Evolutionary conservation across 2,113 vertebrate genomes (phyloP).

Genomic region (Oreochromis spilurus): DNA sequence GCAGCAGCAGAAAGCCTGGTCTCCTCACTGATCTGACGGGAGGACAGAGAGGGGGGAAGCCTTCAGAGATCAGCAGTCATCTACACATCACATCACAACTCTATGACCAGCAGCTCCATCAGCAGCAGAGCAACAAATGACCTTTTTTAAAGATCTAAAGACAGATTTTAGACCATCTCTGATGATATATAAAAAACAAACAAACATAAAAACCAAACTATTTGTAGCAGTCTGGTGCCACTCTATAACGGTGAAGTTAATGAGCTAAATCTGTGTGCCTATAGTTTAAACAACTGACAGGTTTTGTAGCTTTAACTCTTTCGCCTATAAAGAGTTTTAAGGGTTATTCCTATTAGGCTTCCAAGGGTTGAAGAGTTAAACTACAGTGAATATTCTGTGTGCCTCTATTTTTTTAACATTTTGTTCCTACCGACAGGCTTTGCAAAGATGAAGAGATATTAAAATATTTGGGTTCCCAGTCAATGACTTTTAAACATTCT

Average conservation of each 20-base stretch:
- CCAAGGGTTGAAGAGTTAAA: neutral
- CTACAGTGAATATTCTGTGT: neutral
- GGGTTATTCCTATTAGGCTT: neutral
- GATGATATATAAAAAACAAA: neutral
- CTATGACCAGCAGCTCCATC: neutral
- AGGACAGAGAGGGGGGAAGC: slow-evolving; percentile 61
- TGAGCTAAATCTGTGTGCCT: neutral
- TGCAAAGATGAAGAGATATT: neutral
- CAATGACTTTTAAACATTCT: neutral
- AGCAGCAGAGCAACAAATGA: neutral
- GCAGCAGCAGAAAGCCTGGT: slow-evolving; percentile 76
- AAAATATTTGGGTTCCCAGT: neutral
- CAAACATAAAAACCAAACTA: neutral
- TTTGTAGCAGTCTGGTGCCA: neutral
- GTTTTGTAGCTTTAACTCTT: neutral
- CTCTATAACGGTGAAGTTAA: neutral
- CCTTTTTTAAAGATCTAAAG: neutral
- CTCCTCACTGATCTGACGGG: slow-evolving; percentile 89
- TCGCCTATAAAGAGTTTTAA: neutral
- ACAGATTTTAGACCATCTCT: neutral
- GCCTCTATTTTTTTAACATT: neutral
- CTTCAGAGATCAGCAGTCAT: slow-evolving; percentile 23
- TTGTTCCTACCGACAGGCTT: neutral
- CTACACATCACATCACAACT: neutral
- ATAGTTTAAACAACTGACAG: neutral